A percentile compares a stretch with the other conserved stretches of the same genome.
Conservation (phyloP, 2,113 vertebrate species). For the Lampris incognitus region DNA sequence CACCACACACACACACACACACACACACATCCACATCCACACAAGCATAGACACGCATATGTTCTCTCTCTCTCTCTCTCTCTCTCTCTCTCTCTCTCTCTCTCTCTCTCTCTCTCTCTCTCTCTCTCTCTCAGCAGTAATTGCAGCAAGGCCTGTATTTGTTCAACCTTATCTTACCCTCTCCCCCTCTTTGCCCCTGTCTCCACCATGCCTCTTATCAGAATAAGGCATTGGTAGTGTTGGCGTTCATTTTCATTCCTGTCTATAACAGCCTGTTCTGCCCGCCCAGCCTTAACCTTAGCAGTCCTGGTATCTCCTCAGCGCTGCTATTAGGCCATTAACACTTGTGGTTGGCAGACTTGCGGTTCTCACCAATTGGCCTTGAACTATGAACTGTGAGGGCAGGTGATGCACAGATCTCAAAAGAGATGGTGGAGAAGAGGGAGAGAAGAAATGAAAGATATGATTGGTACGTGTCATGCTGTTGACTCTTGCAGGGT, state of each 20-base stretch:
- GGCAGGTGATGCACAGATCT: conserved; percentile 4
- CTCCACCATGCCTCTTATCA: conserved; percentile 50
- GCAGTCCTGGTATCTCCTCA: conserved; percentile 19
- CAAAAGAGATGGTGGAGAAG: conserved; percentile 21
- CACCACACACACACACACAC: background rate
- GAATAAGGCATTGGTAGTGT: conserved; percentile 18
- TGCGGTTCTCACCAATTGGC: conserved; percentile 29
- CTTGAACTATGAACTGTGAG: conserved; percentile 6
- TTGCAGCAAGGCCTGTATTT: conserved; percentile 35
- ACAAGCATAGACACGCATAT: background rate
- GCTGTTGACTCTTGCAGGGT: background rate
- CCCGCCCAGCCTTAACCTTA: conserved; percentile 13
- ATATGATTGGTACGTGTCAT: conserved; percentile 40
- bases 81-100: background rate
- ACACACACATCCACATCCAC: background rate
- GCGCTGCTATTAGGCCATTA: conserved; percentile 28
- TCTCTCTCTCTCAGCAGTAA: background rate
- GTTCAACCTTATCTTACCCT: conserved; percentile 42
- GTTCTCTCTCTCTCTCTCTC: background rate
- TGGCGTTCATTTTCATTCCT: conserved; percentile 47
- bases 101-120: background rate
- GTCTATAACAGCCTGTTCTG: conserved; percentile 39
- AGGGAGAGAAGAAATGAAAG: conserved; percentile 19
- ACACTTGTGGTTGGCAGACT: conserved; percentile 15
- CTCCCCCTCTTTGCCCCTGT: background rate